Conservation (phyloP, 2,797 vertebrate species). For the Hafferia zeledoni region DNA sequence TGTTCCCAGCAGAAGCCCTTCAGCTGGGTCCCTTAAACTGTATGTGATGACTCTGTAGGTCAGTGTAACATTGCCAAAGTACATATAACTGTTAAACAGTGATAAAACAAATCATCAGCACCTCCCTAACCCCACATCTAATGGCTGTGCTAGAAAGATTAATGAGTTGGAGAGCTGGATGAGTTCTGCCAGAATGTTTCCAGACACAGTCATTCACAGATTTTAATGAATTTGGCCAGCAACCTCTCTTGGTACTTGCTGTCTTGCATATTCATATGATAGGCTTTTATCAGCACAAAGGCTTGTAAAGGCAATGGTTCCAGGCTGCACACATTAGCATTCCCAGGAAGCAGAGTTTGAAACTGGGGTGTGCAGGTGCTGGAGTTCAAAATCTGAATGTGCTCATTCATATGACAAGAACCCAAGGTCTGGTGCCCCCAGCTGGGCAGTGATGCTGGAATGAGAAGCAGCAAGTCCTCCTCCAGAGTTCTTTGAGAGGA, state of each 20-base stretch:
- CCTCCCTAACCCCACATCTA: neutral
- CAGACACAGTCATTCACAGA: neutral
- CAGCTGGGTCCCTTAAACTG: neutral
- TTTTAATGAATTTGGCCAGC: slow-evolving; percentile 18
- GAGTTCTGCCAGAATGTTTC: neutral
- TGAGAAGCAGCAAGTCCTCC: neutral
- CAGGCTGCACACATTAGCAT: neutral
- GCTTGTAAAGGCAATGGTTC: neutral
- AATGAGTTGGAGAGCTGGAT: neutral
- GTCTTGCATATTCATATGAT: neutral
- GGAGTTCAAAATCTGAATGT: rapidly evolving
- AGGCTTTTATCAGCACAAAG: slow-evolving; percentile 1
- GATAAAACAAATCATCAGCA: neutral
- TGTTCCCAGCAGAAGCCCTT: neutral
- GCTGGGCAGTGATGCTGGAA: neutral
- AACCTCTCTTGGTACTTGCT: neutral
- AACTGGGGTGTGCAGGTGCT: neutral
- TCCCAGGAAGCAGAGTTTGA: neutral
- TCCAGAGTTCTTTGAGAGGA: neutral
- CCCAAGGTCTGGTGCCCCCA: rapidly evolving
- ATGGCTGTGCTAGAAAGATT: neutral
- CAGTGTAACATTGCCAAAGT: neutral
- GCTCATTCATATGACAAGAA: rapidly evolving
- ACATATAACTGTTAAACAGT: neutral
- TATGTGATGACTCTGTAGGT: neutral